phyloP scores from a whole-genome alignment of 2,888 invertebrate species.

The Raillietiella orientalis region DNA sequence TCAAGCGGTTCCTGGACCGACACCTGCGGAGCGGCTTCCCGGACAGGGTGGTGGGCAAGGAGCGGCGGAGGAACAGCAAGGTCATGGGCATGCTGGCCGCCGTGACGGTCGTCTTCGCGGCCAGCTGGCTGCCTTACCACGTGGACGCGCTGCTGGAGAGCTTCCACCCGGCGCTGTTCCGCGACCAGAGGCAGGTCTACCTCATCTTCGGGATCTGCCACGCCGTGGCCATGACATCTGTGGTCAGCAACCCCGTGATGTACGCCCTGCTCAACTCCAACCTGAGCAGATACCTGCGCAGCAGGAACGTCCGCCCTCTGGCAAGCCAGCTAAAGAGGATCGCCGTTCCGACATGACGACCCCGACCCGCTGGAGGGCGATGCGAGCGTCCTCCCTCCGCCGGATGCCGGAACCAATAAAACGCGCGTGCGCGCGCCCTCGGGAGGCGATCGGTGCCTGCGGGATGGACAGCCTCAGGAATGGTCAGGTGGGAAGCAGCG shows the following conservation, averaged over 20 bases:
- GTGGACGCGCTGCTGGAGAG: slow-evolving; percentile 17
- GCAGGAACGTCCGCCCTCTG: no score
- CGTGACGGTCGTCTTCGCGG: slow-evolving; percentile 19
- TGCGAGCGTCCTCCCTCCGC: no score
- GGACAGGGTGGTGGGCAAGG: slow-evolving; percentile 6
- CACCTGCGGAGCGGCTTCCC: slow-evolving; percentile 9
- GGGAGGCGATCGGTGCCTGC: no score
- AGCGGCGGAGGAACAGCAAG: slow-evolving; percentile 9
- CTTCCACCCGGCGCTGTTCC: slow-evolving; percentile 9
- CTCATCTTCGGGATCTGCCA: slow-evolving; percentile 18
- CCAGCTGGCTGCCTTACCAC: slow-evolving; percentile 23
- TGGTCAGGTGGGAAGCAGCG: no score
- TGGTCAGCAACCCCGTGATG: slow-evolving; percentile 22
- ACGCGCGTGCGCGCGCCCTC: no score
- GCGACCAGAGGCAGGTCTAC: slow-evolving; percentile 11
- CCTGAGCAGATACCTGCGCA: no score
- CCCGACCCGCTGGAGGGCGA: no score
- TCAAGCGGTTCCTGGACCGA: slow-evolving; percentile 13
- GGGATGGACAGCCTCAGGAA: no score
- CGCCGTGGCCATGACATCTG: slow-evolving; percentile 20
- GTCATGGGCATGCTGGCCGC: slow-evolving; percentile 16
- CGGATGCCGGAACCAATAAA: no score
- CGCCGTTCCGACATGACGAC: no score
- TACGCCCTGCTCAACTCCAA: slow-evolving; percentile 26
- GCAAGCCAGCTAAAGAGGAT: no score